Base-by-base conservation (phyloP, 2,113 vertebrate species). In the Lasiurus cinereus region DNA sequence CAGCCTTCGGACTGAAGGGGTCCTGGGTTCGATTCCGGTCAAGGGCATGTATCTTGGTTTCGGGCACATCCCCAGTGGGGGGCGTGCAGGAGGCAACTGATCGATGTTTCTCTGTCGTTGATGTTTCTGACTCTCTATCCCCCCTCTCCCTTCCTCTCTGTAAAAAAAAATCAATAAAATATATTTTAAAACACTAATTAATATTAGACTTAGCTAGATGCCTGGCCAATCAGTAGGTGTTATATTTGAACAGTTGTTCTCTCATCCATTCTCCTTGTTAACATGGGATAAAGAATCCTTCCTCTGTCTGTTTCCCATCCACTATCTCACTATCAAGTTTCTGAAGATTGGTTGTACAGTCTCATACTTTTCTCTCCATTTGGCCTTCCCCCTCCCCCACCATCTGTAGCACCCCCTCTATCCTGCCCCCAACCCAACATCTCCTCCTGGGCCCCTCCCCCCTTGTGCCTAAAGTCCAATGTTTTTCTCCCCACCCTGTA, bases 401-500 rank as follows among this genome's bases (percentile, higher is more conserved):
- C 8, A 36, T 39, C 33, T 66, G 15, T 27, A 18, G 10, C 21
- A 66, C 50, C 52, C 39, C 33, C 11, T 21, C 69, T 76, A 0
- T 14, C 12, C 8, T 6, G 29, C 33, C 83, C 2, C 6, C 2
- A 24, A 54, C n/a, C 6, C 33, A 64, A 82, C 12, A 48, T 18
- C 59, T 77, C 22, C 3, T 62, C 64, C 52, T n/a, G 24, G 18
- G 36, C 11, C 8, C 39, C 59, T 52, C 7, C 16, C 80, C 36
- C 83, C 3, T 79, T 4, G 14, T 1, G 8, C 8, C 16, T 46
- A n/a, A 84, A 78, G 39, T 36, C 31, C 54, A 48, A 0, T 31
- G n/a, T 85, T 92, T 52, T 56, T 85, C 59, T 89, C 36, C 29
- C 83, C 39, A 64, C 91, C 86, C 95, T 89, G 0, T 98, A 99